Evolutionary conservation across 2,113 vertebrate species (phyloP).

Genomic region (Salvator merianae): DNA sequence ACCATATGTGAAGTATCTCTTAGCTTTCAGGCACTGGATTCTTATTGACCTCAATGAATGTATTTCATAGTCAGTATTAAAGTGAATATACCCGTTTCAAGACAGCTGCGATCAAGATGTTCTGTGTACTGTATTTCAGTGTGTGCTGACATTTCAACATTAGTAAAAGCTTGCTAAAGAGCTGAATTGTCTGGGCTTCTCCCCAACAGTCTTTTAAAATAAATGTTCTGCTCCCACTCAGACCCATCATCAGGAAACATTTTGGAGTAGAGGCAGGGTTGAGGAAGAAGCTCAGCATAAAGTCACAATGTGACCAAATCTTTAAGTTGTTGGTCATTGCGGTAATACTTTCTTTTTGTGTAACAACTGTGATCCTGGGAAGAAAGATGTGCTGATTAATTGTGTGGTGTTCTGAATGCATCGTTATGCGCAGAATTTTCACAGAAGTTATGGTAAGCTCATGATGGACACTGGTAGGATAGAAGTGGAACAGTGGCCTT

Average conservation of each 20-base stretch:
- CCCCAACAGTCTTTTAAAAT: constrained; percentile 4
- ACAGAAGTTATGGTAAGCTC: not conserved
- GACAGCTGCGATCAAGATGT: not conserved
- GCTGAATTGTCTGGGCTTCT: constrained; percentile 26
- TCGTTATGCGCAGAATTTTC: not conserved
- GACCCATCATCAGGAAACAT: constrained; percentile 20
- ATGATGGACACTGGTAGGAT: not conserved
- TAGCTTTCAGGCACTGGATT: not conserved
- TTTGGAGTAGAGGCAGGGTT: constrained; percentile 14
- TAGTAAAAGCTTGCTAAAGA: not conserved
- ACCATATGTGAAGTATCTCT: not conserved
- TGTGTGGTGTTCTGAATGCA: not conserved
- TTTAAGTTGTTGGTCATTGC: not conserved
- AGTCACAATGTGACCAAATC: not conserved
- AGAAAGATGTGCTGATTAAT: not conserved
- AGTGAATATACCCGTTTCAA: not conserved
- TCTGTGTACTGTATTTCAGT: not conserved
- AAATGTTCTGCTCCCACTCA: constrained; percentile 16
- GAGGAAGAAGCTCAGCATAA: constrained; percentile 51
- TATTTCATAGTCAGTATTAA: not conserved
- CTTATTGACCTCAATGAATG: not conserved
- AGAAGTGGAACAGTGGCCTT: not conserved
- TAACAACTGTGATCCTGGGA: not conserved
- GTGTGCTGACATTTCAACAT: not conserved
- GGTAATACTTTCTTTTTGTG: not conserved